phyloP scores from a whole-genome alignment of 2,888 invertebrate genomes.

The Aricia artaxerxes region DNA sequence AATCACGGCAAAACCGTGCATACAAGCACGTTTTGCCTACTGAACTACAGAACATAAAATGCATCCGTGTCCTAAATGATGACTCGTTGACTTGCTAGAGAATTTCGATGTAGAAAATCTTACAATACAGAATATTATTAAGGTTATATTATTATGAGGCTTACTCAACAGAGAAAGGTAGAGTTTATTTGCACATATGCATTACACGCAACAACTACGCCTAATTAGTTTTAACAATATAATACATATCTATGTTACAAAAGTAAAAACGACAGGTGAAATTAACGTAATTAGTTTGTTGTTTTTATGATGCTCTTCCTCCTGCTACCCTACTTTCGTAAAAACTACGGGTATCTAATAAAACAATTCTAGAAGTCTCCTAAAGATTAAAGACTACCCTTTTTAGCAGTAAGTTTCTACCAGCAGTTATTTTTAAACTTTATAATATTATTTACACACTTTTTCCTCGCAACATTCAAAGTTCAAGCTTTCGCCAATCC shows the following conservation, averaged over 20 bases:
- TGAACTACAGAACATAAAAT: too few species aligned
- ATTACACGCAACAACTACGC: neutral
- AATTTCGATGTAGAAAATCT: too few species aligned
- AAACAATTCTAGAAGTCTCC: too few species aligned
- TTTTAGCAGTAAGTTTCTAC: too few species aligned
- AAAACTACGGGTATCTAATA: too few species aligned
- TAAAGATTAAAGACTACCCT: too few species aligned
- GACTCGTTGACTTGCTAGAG: too few species aligned
- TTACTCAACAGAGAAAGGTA: neutral
- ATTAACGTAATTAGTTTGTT: neutral
- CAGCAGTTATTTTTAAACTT: too few species aligned
- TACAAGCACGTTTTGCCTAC: too few species aligned
- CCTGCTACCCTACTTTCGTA: neutral
- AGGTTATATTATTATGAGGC: neutral
- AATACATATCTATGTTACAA: neutral
- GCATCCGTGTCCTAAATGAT: too few species aligned
- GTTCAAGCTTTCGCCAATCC: neutral
- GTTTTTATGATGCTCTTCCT: neutral
- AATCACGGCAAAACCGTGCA: too few species aligned
- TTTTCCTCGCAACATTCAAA: neutral
- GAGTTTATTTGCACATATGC: neutral
- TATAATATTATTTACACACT: too few species aligned
- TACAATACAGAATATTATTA: neutral
- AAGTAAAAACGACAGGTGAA: slow-evolving; percentile 5
- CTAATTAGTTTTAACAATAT: slow-evolving; percentile 11